Evolutionary conservation across 2,888 invertebrate species (phyloP).

Genomic region (Euclidia mi): DNA sequence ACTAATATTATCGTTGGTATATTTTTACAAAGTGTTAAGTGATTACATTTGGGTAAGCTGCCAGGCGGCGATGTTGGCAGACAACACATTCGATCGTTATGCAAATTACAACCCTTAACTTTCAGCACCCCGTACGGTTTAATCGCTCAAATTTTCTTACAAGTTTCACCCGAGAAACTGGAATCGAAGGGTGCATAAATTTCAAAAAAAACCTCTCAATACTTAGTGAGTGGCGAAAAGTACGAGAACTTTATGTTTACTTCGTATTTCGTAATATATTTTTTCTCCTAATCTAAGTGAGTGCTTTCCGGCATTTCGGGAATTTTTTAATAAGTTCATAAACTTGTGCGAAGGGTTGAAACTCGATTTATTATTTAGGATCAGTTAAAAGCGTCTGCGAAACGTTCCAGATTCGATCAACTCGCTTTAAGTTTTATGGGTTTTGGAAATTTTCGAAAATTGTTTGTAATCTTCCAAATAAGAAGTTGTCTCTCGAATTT

Average conservation of each 20-base stretch:
- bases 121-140: slow-evolving; percentile 79
- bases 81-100: slow-evolving; percentile 74
- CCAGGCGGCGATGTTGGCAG: slow-evolving; percentile 40
- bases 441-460: slow-evolving; percentile 17
- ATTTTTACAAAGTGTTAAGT: slow-evolving; percentile 42
- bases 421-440: slow-evolving; percentile 34
- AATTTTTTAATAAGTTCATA: slow-evolving; percentile 64
- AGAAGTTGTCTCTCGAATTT: too few species aligned
- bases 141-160: slow-evolving; percentile 84
- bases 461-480: slow-evolving; percentile 15
- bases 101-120: slow-evolving; percentile 87
- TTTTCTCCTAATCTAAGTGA: slow-evolving; percentile 72
- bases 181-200: slow-evolving; percentile 89
- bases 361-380: slow-evolving; percentile 63
- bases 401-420: slow-evolving; percentile 42
- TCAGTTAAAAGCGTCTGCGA: slow-evolving; percentile 51
- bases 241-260: slow-evolving; percentile 77
- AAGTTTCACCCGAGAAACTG: slow-evolving; percentile 75
- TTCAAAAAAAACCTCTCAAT: slow-evolving; percentile 88
- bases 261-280: slow-evolving; percentile 60
- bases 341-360: slow-evolving; percentile 57
- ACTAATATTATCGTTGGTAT: slow-evolving; percentile 13
- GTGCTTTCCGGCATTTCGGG: slow-evolving; percentile 62
- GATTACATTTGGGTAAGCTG: slow-evolving; percentile 43
- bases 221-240: slow-evolving; percentile 77